These are phyloP conservation scores for Molossus molossus DNA, from an alignment of 2,797 vertebrate genomes.

Conservation along the genomic window DNA sequence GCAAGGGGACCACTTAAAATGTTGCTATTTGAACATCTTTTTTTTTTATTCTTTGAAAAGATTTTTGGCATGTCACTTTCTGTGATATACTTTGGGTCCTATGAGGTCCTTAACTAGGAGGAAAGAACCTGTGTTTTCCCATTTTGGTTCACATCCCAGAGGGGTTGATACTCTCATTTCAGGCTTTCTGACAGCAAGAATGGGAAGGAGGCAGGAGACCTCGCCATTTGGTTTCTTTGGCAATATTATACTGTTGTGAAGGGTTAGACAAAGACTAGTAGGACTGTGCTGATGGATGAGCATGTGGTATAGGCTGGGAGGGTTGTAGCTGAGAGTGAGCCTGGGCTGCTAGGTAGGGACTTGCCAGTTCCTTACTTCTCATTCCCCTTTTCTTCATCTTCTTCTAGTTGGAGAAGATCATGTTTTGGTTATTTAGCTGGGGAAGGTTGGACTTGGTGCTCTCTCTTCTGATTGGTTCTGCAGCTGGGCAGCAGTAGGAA, in stretches of 20 bases:
- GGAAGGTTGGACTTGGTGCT: neutral
- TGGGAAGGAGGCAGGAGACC: neutral
- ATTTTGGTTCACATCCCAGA: neutral
- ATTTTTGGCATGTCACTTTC: neutral
- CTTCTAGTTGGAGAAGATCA: neutral
- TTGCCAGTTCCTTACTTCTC: neutral
- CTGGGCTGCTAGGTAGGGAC: neutral
- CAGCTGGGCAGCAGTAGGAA: neutral
- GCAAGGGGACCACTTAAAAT: neutral
- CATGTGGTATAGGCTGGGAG: no score
- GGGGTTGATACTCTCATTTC: neutral
- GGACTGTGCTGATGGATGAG: neutral
- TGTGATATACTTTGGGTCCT: no score
- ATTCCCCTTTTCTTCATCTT: neutral
- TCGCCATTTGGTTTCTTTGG: neutral
- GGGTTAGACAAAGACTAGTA: neutral
- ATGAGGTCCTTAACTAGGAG: no score
- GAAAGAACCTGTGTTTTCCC: no score
- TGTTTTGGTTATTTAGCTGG: neutral
- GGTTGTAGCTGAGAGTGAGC: neutral
- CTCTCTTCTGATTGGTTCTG: neutral
- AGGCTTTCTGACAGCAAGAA: neutral
- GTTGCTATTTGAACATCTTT: neutral
- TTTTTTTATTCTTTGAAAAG: neutral
- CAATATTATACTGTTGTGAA: neutral